phyloP scores from a whole-genome alignment of 2,888 invertebrate species.

The Andrena hattorfiana region DNA sequence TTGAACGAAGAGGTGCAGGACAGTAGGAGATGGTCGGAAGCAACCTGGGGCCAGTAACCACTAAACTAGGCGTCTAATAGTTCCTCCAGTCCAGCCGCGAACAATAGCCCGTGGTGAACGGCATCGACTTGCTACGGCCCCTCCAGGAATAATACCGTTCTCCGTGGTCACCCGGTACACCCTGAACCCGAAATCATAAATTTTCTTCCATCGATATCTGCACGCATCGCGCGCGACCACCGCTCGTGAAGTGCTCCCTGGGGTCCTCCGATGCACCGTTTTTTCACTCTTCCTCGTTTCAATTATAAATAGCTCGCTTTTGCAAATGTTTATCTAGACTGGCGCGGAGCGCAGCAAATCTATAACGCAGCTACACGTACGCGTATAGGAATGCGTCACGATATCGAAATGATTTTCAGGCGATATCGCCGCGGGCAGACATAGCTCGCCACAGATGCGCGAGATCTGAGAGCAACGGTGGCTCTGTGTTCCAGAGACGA shows the following conservation, averaged over 20 bases:
- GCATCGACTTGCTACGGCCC: slow-evolving; percentile 45
- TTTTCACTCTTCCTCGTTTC: neutral
- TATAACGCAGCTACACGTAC: neutral
- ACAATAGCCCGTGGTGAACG: slow-evolving; percentile 71
- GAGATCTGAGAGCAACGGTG: neutral
- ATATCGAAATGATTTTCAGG: no score
- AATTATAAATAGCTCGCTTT: neutral
- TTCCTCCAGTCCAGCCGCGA: slow-evolving; percentile 66
- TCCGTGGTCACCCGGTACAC: slow-evolving; percentile 58
- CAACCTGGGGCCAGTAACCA: slow-evolving; percentile 71
- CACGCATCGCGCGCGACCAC: neutral
- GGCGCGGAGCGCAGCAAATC: neutral
- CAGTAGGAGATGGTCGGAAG: slow-evolving; percentile 50
- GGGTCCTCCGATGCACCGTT: neutral
- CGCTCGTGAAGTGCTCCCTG: neutral
- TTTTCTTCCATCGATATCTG: slow-evolving; percentile 27
- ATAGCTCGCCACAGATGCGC: slow-evolving; percentile 1
- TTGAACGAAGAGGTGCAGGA: slow-evolving; percentile 30
- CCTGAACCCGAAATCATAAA: slow-evolving; percentile 40
- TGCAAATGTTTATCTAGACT: neutral
- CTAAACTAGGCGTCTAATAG: slow-evolving; percentile 77
- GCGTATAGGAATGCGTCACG: no score
- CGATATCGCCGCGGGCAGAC: no score
- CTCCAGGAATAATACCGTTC: slow-evolving; percentile 63
- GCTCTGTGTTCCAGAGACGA: slow-evolving; percentile 16